phyloP scores from a whole-genome alignment of 2,888 invertebrate genomes.

The Nowickia ferox region DNA sequence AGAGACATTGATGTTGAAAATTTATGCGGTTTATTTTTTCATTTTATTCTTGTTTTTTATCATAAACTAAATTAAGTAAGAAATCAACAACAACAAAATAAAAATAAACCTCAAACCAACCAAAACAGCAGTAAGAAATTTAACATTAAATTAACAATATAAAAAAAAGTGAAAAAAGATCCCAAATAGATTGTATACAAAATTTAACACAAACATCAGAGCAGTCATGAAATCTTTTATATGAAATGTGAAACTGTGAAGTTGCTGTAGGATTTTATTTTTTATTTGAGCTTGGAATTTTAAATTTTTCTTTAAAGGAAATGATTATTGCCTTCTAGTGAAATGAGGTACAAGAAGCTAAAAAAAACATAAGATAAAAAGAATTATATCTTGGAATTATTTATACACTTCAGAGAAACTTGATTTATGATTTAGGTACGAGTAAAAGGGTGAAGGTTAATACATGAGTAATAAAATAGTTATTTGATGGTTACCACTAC shows the following conservation, averaged over 20 bases:
- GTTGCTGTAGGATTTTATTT: constrained; percentile 23
- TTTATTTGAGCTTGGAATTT: constrained; percentile 43
- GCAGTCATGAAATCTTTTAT: constrained; percentile 55
- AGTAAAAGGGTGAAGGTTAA: constrained; percentile 57
- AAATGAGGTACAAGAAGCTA: constrained; percentile 19
- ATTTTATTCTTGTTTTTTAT: constrained; percentile 47
- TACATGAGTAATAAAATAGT: constrained; percentile 19
- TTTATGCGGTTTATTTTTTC: constrained; percentile 61
- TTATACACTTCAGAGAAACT: constrained; percentile 50
- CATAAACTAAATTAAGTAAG: constrained; percentile 61
- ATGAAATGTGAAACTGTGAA: constrained; percentile 60
- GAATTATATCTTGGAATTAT: constrained; percentile 53
- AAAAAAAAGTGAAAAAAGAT: constrained; percentile 31
- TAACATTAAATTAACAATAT: constrained; percentile 34
- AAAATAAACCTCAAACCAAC: constrained; percentile 31
- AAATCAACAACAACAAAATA: constrained; percentile 22
- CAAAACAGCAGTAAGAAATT: constrained; percentile 43
- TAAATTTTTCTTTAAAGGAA: constrained; percentile 51
- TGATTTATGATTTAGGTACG: constrained; percentile 53
- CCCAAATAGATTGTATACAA: constrained; percentile 45
- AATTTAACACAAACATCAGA: constrained; percentile 43
- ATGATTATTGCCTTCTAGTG: constrained; percentile 59
- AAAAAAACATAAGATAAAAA: neutral
- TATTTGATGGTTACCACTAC: constrained; percentile 18
- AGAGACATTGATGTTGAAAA: constrained; percentile 64